Percentiles rank a stretch among this genome's conserved stretches.
phyloP scores from a whole-genome alignment of 2,888 invertebrate species.

The Xestobium rufovillosum region DNA sequence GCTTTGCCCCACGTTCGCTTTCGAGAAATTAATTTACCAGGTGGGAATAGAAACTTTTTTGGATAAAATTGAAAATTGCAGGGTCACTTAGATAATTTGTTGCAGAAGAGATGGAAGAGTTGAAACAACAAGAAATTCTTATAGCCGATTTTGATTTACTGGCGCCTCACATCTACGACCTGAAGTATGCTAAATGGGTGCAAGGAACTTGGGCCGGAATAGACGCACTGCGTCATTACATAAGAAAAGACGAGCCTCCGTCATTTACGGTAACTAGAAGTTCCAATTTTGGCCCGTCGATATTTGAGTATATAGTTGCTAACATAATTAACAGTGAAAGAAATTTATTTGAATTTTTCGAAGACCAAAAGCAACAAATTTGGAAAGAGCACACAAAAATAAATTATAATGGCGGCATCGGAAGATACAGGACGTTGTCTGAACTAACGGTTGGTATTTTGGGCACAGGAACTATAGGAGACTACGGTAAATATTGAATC shows the following conservation, averaged over 20 bases:
- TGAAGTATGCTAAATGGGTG: slow-evolving; percentile 42
- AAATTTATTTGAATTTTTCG: slow-evolving; percentile 35
- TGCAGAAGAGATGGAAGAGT: slow-evolving; percentile 13
- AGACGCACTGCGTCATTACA: slow-evolving; percentile 33
- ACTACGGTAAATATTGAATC: slow-evolving; percentile 44
- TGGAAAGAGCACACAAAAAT: slow-evolving; percentile 37
- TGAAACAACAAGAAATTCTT: slow-evolving; percentile 39
- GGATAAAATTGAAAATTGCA: no score
- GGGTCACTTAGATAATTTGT: no score
- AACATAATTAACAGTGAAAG: slow-evolving; percentile 46
- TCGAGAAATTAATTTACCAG: no score
- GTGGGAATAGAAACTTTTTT: no score
- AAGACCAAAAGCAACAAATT: slow-evolving; percentile 34
- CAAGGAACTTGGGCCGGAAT: slow-evolving; percentile 47
- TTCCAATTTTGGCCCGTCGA: slow-evolving; percentile 44
- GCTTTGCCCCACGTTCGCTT: no score
- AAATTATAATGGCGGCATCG: slow-evolving; percentile 33
- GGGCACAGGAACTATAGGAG: slow-evolving; percentile 49
- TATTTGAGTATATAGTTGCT: slow-evolving; percentile 47
- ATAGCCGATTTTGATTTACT: slow-evolving; percentile 42
- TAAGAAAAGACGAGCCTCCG: slow-evolving; percentile 28
- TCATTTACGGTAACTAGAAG: slow-evolving; percentile 38
- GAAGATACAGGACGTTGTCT: slow-evolving; percentile 38
- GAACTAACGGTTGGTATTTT: slow-evolving; percentile 48
- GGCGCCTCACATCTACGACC: slow-evolving; percentile 35